Evolutionary conservation across 2,113 vertebrate species (phyloP).

Genomic region (Xiphophorus couchianus): DNA sequence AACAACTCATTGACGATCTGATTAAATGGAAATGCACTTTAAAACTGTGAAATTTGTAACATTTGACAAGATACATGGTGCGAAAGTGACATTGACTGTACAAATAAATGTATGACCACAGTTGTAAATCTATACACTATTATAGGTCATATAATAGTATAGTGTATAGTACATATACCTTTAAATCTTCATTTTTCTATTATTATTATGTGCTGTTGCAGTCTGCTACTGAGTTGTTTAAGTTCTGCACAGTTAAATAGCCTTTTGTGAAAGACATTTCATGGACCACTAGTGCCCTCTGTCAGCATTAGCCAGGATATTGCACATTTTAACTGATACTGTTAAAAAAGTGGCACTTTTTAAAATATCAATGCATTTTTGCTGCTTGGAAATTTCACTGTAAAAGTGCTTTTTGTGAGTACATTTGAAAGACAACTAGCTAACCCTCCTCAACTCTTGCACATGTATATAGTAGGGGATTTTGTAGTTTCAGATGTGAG

Average conservation of each 20-base stretch:
- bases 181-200: no score
- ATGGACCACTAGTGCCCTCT: constrained; percentile 78
- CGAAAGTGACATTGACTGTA: neutral
- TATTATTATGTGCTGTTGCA: constrained; percentile 7
- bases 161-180: no score
- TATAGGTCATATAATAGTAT: no score
- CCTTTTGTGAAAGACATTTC: constrained; percentile 10
- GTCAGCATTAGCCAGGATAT: constrained; percentile 46
- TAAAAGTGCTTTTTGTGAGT: neutral
- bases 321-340: neutral
- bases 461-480: neutral
- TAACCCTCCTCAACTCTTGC: neutral
- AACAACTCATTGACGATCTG: constrained; percentile 5
- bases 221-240: neutral
- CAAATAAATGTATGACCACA: neutral
- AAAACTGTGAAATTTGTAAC: neutral
- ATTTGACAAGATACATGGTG: neutral
- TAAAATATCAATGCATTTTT: neutral
- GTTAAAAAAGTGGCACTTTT: neutral
- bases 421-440: neutral
- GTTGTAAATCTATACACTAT: no score
- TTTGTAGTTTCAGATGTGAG: constrained; percentile 20
- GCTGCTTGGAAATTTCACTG: neutral
- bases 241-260: constrained; percentile 12
- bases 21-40: neutral